phyloP scores from a whole-genome alignment of 2,888 invertebrate genomes.

The Nomada flava region DNA sequence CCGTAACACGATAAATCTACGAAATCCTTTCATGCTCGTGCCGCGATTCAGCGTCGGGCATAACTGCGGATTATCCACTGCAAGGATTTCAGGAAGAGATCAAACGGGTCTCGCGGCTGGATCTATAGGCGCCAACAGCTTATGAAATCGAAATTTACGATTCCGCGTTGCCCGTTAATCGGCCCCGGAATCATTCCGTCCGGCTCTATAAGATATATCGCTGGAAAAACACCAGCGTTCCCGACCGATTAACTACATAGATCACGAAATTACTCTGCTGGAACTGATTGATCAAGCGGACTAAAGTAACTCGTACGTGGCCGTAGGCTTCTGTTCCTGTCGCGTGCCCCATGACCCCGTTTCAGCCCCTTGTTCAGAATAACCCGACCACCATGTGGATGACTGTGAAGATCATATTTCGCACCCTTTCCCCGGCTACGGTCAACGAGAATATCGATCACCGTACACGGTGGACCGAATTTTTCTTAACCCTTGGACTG shows the following conservation, averaged over 20 bases:
- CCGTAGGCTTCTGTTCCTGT: neutral
- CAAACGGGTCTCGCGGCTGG: neutral
- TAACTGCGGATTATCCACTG: conserved; percentile 20
- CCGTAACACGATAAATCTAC: conserved; percentile 10
- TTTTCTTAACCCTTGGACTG: neutral
- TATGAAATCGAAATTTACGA: conserved; percentile 32
- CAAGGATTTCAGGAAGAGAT: conserved; percentile 26
- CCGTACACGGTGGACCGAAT: conserved; percentile 20
- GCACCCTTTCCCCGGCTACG: neutral
- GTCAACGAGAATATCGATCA: neutral
- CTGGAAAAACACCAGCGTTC: conserved; percentile 20
- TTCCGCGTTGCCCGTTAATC: conserved; percentile 25
- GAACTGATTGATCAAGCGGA: conserved; percentile 33
- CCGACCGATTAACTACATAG: conserved; percentile 23
- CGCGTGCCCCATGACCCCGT: conserved; percentile 16
- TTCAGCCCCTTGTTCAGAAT: neutral
- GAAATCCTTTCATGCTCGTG: neutral
- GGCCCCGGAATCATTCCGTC: conserved; percentile 35
- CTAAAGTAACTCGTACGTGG: conserved; percentile 26
- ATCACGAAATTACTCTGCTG: conserved; percentile 36
- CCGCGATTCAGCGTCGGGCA: conserved; percentile 1
- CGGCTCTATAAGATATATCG: conserved; percentile 21
- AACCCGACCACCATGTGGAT: neutral
- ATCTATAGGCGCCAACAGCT: conserved; percentile 23
- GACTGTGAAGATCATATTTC: neutral